Evolutionary conservation across 2,113 vertebrate genomes (phyloP), one percentile per base, ranked within the genome.

Genomic region (Motacilla tschutschensis): DNA sequence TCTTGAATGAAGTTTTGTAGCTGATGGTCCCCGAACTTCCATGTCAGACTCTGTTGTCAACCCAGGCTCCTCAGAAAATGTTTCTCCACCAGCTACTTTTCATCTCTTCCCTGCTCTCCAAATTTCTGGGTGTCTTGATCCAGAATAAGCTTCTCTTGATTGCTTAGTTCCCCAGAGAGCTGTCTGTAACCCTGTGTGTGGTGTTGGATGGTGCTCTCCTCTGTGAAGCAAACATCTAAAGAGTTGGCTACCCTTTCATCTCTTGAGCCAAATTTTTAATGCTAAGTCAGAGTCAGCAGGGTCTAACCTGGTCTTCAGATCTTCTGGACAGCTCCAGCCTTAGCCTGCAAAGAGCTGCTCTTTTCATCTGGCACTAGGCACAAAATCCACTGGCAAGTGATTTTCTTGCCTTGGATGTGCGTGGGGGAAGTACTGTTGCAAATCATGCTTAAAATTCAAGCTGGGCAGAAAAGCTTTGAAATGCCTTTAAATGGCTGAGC

Each of bases 391-490:
- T 57, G 71, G 69, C 78, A 76, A 75, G 90, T 11, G 25, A 35
- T 69, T 78, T 87, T 66, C 36, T 72, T 83, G 47, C 36, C 43
- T 80, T 85, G 38, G 50, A 43, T 33, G 29, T 0, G 0, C 6
- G 12, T 82, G 59, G 35, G 40, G 55, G 38, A 85, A 87, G 36
- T 33, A 58, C 55, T 1, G 0, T 62, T 91, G 79, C 87, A 93
- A 93, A 92, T 81, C 63, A 33, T 11, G 62, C 83, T 90, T 77
- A 91, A 93, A 94, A 93, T 91, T 87, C 70, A 84, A 83, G 55
- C 74, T 88, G 87, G 26, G 29, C 55, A 74, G 83, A 88, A 82
- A 55, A 86, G 35, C 80, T 90, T 91, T 78, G 87, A 86, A 86
- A 91, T 35, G 22, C 66, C 65, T 89, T 89, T 89, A 82, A 94